phyloP scores from a whole-genome alignment of 1,140 invertebrate species.

The Euglossa dilemma region DNA sequence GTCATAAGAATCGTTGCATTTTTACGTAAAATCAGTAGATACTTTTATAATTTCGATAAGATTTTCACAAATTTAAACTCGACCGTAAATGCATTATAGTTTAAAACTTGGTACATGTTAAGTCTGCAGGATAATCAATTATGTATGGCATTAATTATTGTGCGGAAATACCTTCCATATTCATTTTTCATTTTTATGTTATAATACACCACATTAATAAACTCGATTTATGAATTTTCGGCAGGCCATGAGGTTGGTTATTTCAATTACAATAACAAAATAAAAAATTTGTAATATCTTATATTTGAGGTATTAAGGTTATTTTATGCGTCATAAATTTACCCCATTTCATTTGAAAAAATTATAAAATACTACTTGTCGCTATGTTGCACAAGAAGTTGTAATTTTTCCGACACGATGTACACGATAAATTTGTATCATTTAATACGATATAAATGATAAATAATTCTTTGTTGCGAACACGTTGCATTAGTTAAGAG shows the following conservation, averaged over 20 bases:
- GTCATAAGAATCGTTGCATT: not conserved
- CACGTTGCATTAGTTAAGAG: constrained; percentile 11
- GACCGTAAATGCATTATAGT: not conserved
- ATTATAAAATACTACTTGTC: not conserved
- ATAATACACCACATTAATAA: constrained; percentile 12
- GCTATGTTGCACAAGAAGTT: constrained; percentile 25
- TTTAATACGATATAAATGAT: not conserved
- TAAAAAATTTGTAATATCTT: not conserved
- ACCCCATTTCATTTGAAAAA: not conserved
- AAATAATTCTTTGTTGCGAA: not conserved
- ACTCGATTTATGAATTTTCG: constrained; percentile 16
- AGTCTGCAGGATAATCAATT: constrained; percentile 7
- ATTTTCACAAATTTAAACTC: constrained; percentile 2
- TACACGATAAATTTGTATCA: not conserved
- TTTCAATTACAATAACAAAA: not conserved
- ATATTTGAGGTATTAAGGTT: constrained; percentile 8
- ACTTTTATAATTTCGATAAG: not conserved
- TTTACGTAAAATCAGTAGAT: not conserved
- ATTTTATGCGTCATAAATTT: not conserved
- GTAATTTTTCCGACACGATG: not conserved
- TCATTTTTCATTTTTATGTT: not conserved
- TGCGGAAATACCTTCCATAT: not conserved
- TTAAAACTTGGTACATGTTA: constrained; percentile 16
- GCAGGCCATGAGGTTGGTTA: constrained; percentile 46
- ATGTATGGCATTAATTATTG: not conserved